Conservation (phyloP, 2,797 vertebrate genomes). For the Capromys pilorides region DNA sequence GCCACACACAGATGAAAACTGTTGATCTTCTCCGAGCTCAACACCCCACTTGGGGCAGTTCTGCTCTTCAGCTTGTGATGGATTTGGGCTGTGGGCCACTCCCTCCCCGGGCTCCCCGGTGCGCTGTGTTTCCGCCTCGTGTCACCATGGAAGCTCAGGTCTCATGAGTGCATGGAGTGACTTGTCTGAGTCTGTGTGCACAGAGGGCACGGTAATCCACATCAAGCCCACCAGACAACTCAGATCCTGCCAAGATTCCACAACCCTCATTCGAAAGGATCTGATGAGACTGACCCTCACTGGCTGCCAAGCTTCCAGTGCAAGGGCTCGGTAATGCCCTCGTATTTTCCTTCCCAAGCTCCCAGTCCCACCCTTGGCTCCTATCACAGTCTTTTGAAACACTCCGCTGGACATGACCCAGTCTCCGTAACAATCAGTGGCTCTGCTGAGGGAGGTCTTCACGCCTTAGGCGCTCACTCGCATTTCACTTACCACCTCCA, state of each 20-base stretch:
- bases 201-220: slow-evolving; percentile 2
- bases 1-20: not conserved
- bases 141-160: not conserved
- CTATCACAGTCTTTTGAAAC: not conserved
- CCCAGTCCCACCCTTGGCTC: not conserved
- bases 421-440: not conserved
- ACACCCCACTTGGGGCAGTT: too few species aligned
- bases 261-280: not conserved
- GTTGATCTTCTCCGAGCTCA: not conserved
- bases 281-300: not conserved
- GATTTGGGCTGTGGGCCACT: not conserved
- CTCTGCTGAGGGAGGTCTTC: not conserved
- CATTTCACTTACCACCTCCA: not conserved
- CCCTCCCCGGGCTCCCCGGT: not conserved
- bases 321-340: not conserved
- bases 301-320: not conserved
- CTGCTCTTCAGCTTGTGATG: not conserved
- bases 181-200: slow-evolving; percentile 2
- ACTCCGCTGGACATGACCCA: not conserved
- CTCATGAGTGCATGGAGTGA: not conserved
- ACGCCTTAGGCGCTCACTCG: not conserved
- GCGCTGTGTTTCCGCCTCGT: not conserved
- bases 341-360: not conserved
- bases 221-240: slow-evolving; percentile 37
- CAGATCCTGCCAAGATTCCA: slow-evolving; percentile 34